Evolutionary conservation across 2,888 invertebrate species (phyloP), one percentile per base, ranked within the genome.

Genomic region (Elmis aenea): DNA sequence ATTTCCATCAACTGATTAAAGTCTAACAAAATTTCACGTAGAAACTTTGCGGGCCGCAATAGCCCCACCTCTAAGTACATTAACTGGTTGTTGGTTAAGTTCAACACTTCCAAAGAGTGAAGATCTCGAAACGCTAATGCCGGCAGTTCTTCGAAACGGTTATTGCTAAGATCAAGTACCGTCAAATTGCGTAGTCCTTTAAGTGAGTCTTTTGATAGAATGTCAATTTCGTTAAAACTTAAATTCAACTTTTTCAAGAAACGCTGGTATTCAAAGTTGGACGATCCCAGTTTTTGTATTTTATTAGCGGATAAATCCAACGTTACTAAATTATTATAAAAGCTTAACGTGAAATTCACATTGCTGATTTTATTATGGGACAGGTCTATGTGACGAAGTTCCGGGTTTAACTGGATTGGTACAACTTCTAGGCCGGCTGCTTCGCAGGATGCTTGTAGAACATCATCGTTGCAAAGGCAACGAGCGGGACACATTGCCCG

Each of bases 381-480:
- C 38, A 93, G 77, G 62, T 86, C 85, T 59, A 93, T 83, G 67
- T 83, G 80, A 32, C 79, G 80, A 29, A 88, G 79, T 63, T 87
- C 87, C 22, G 93, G 93, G 67, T 91, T 91, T 50, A 91, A 75
- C 62, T 89, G 89, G 54, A 90, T 89, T 42, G 91, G 91, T 33
- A 91, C 85, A 54, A 87, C 83, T 63, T 87, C 87, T 49, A 91
- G 76, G 43, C 78, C 79, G 33, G 87, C 86, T 57, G 79, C 79
- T 50, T 82, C 80, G 66, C 91, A 91, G 48, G 81, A 77, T 14
- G 85, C 84, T 39, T 78, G 77, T 46, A 86, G 77, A 31, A 83
- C 79, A 64, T 90, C 88, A 62, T 82, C 81, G 72, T 84, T 80
- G 73, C 91, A 91, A 46, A 76, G 75, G 67, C 91, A 91, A 54